phyloP scores from a whole-genome alignment of 2,113 vertebrate genomes.

The Lonchura striata region DNA sequence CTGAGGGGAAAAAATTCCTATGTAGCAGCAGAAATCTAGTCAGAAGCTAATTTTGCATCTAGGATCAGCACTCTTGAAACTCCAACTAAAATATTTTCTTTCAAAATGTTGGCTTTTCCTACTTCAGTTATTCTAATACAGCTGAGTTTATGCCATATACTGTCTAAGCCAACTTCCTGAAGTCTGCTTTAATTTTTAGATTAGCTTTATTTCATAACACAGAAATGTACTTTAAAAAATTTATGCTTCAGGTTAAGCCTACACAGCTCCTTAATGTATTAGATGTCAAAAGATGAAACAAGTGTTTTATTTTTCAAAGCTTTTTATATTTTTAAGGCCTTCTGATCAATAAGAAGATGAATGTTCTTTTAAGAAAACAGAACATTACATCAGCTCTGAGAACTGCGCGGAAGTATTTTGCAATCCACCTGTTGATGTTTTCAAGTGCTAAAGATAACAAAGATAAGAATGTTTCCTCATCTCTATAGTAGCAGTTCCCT shows the following conservation, averaged over 20 bases:
- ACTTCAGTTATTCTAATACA: not conserved
- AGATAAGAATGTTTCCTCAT: not conserved
- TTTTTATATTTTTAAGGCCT: not conserved
- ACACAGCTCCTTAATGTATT: not conserved
- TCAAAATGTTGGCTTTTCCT: not conserved
- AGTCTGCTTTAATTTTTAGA: not conserved
- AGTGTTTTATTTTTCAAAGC: not conserved
- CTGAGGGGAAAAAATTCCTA: rapidly evolving
- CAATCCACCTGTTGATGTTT: conserved; percentile 27
- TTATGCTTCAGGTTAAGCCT: not conserved
- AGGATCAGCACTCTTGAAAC: not conserved
- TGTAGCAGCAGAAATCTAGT: not conserved
- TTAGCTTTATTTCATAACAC: not conserved
- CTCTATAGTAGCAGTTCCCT: not conserved
- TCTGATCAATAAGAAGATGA: not conserved
- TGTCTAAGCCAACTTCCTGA: not conserved
- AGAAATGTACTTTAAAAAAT: not conserved
- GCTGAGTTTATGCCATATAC: not conserved
- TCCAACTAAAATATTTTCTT: not conserved
- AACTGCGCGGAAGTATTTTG: not conserved
- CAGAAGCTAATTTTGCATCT: not conserved
- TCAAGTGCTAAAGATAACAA: not conserved
- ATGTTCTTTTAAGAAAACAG: not conserved
- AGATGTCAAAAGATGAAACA: not conserved
- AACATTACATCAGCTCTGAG: not conserved